phyloP scores from a whole-genome alignment of 1,140 invertebrate species.

The Drosophila lowei region DNA sequence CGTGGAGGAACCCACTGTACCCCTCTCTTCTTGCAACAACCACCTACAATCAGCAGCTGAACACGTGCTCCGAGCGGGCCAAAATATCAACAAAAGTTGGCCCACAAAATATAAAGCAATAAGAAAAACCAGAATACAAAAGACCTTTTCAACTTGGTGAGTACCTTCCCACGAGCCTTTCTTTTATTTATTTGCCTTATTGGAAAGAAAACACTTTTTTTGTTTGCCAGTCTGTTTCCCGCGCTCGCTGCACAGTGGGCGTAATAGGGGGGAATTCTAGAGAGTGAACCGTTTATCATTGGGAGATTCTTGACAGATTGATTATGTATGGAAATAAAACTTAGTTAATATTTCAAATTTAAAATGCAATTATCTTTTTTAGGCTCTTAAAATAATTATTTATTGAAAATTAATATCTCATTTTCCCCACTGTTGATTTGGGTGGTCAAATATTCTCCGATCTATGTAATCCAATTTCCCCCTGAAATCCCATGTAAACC shows the following conservation, averaged over 20 bases:
- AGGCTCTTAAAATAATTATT: no score
- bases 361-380: no score
- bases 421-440: no score
- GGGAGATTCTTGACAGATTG: no score
- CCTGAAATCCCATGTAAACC: no score
- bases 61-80: constrained; percentile 59
- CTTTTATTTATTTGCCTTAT: constrained; percentile 52
- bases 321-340: no score
- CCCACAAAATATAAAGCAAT: constrained; percentile 10
- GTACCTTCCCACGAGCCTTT: constrained; percentile 39
- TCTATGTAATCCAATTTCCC: no score
- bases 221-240: constrained; percentile 24
- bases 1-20: constrained; percentile 3
- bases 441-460: no score
- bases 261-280: background rate
- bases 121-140: constrained; percentile 24
- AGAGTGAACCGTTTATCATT: no score
- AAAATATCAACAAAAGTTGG: constrained; percentile 59
- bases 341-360: no score
- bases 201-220: constrained; percentile 44
- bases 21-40: background rate
- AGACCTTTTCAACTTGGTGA: constrained; percentile 53
- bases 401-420: no score
- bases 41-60: constrained; percentile 42
- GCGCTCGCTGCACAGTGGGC: constrained; percentile 43